phyloP scores from a whole-genome alignment of 2,888 invertebrate genomes.

The Limenitis camilla region DNA sequence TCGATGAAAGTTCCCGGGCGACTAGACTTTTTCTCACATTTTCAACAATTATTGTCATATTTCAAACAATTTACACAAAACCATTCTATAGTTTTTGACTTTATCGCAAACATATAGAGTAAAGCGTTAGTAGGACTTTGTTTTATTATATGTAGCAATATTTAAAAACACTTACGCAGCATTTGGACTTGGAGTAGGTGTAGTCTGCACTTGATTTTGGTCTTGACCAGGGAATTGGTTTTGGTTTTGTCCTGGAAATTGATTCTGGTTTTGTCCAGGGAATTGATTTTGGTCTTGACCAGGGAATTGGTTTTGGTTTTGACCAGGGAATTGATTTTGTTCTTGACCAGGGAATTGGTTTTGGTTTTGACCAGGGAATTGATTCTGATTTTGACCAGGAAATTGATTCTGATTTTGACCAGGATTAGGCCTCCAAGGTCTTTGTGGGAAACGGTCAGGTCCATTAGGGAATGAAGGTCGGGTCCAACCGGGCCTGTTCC shows the following conservation, averaged over 20 bases:
- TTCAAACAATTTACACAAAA: no score
- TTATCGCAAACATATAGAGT: no score
- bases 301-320: conserved; percentile 8
- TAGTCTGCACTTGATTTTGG: conserved; percentile 3
- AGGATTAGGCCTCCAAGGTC: no score
- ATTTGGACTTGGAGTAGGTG: conserved; percentile 4
- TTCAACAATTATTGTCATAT: no score
- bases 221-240: conserved; percentile 7
- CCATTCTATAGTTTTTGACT: no score
- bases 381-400: conserved; percentile 17
- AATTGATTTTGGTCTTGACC: conserved; percentile 5
- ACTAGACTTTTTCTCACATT: no score
- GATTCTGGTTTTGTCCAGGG: conserved; percentile 8
- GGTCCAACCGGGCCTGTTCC: conserved; percentile 20
- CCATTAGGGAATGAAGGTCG: no score
- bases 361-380: no score
- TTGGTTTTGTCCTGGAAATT: conserved; percentile 12
- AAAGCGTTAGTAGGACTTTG: no score
- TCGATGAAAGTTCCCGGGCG: no score
- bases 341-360: conserved; percentile 16
- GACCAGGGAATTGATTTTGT: conserved; percentile 16
- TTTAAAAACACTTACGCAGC: conserved; percentile 5
- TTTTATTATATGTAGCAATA: background rate
- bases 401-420: conserved; percentile 5
- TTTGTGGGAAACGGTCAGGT: conserved; percentile 45